phyloP scores from a whole-genome alignment of 2,113 vertebrate genomes.

The Micronycteris hirsuta region DNA sequence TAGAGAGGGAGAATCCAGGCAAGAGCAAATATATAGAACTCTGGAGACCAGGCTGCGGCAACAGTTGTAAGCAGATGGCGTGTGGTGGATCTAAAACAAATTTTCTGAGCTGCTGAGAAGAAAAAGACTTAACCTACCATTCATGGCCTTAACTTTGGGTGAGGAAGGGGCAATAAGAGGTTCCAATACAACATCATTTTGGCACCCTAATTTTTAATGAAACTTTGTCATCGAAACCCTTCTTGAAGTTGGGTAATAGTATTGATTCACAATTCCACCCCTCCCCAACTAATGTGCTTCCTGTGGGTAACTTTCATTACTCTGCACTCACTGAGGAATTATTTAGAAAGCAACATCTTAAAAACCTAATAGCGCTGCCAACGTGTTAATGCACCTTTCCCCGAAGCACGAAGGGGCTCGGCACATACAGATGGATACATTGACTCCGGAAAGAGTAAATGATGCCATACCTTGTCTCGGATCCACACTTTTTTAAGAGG shows the following conservation, averaged over 20 bases:
- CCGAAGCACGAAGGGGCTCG: neutral
- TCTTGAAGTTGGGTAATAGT: neutral
- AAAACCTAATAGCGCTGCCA: neutral
- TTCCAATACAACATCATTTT: neutral
- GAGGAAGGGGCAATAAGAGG: neutral
- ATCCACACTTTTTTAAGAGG: slow-evolving; percentile 30
- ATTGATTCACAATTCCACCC: slow-evolving; percentile 19
- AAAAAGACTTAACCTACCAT: neutral
- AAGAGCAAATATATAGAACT: neutral
- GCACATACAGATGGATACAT: neutral
- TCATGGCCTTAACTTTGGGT: neutral
- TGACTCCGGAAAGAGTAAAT: neutral
- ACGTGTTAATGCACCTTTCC: neutral
- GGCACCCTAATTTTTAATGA: neutral
- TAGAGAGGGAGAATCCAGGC: neutral
- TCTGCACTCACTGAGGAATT: neutral
- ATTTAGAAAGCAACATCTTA: neutral
- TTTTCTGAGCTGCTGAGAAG: neutral
- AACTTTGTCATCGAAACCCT: neutral
- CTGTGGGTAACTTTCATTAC: neutral
- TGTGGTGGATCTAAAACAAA: neutral
- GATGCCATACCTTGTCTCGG: neutral
- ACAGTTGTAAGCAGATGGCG: neutral
- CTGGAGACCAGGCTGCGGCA: neutral
- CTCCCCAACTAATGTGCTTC: neutral